A percentile compares a stretch with the other conserved stretches of the same genome.
phyloP scores from a whole-genome alignment of 2,888 invertebrate genomes.

The Tyria jacobaeae region DNA sequence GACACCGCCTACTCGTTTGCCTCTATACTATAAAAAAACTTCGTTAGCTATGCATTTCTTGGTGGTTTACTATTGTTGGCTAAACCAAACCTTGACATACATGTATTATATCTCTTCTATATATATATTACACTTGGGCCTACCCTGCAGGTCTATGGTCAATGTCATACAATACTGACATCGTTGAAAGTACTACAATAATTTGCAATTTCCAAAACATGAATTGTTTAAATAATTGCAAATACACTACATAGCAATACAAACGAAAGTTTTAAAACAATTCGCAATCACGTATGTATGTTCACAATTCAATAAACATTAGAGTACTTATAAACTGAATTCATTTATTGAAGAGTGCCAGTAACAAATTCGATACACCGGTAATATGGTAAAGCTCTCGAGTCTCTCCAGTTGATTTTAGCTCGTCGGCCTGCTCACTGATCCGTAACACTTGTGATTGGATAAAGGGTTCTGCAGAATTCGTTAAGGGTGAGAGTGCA shows the following conservation, averaged over 20 bases:
- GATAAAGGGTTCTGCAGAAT: slow-evolving; percentile 71
- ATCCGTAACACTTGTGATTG: slow-evolving; percentile 74
- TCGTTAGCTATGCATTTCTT: no score
- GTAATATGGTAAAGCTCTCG: slow-evolving; percentile 57
- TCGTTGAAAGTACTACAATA: not conserved
- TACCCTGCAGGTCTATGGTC: no score
- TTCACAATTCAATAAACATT: slow-evolving; percentile 41
- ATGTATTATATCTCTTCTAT: no score
- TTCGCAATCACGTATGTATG: slow-evolving; percentile 19
- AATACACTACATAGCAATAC: slow-evolving; percentile 5
- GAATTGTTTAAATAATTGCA: not conserved
- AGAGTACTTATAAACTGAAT: slow-evolving; percentile 30
- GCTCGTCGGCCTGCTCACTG: slow-evolving; percentile 61
- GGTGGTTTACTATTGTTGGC: no score
- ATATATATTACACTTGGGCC: no score
- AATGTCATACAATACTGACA: no score
- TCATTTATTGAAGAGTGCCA: slow-evolving; percentile 26
- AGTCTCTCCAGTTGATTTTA: slow-evolving; percentile 64
- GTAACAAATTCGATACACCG: slow-evolving; percentile 44
- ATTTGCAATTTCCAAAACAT: not conserved
- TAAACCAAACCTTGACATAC: no score
- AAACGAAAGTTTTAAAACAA: slow-evolving; percentile 21
- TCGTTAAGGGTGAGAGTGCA: slow-evolving; percentile 55
- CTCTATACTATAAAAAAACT: no score
- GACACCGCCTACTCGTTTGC: no score